Base-by-base conservation (phyloP, 2,113 vertebrate genomes). In the Melospiza melodia region DNA sequence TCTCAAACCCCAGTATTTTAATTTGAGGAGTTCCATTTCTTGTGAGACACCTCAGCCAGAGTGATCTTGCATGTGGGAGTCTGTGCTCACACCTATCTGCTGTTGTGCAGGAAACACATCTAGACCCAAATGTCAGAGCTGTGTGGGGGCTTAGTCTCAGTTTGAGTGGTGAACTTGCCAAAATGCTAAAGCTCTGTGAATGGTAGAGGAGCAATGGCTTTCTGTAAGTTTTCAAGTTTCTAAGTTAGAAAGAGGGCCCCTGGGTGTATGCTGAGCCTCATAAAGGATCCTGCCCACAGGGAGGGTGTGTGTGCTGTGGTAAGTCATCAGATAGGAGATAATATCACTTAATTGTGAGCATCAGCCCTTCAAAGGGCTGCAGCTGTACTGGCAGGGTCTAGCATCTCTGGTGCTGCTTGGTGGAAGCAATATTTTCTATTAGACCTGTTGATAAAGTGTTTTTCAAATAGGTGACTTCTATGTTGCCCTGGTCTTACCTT, bases 271-370 rank as follows among this genome's bases (percentile, higher is more conserved):
- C n/a, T 75, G 39, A 28, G 15, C 61, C 9, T 54, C 27, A 5
- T 4, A 5, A 39, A 24, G 52, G 58, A 25, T 80, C 15, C n/a
- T 76, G 21, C 0, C 1, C 1, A 0, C 30, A 33, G 25, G 24
- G 24, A 27, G 14, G 7, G 25, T 22, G 25, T n/a, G 43, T 78
- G 49, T 0, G 0, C 11, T 68, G 49, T 57, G 31, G 5, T 12
- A 49, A 35, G 33, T 63, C 43, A 12, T 48, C 31, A 15, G 44
- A 10, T 5, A 54, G 55, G 41, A 71, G 35, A 31, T 46, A 1
- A 0, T 48, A 58, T 77, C 90, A 41, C 44, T 51, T 63, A 8
- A 33, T 27, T 37, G 55, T 76, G n/a, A 52, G 16, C 41, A 61
- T 35, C 63, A 27, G 35, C 72, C 22, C 9, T 23, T 62, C 33